phyloP scores from a whole-genome alignment of 2,888 invertebrate species.

The Kuschelorhynchus macadamiae region DNA sequence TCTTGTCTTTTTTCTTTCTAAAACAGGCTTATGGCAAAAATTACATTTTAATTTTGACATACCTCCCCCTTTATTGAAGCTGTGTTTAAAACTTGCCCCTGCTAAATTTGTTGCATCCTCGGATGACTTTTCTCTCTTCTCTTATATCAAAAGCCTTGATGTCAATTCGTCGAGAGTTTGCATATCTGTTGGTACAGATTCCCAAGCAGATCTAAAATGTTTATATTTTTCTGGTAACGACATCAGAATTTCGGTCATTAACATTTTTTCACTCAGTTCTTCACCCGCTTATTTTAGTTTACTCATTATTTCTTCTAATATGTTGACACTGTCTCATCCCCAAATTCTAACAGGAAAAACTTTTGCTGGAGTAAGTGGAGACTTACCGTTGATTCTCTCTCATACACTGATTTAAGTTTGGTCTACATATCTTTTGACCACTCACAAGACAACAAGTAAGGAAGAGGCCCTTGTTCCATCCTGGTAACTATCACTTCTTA shows the following conservation, averaged over 20 bases:
- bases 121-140: not conserved
- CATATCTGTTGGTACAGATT: conserved; percentile 10
- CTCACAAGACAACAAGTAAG: conserved; percentile 48
- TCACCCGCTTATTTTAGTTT: conserved; percentile 47
- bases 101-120: not conserved
- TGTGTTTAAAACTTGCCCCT: too few relatives aligned
- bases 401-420: conserved; percentile 50
- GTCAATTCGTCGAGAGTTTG: conserved; percentile 10
- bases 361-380: conserved; percentile 26
- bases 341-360: conserved; percentile 22
- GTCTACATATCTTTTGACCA: conserved; percentile 50
- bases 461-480: conserved; percentile 49
- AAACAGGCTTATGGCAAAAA: too few relatives aligned
- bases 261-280: conserved; percentile 22
- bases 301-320: conserved; percentile 48
- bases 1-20: too few relatives aligned
- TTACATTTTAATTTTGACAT: too few relatives aligned
- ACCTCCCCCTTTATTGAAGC: too few relatives aligned
- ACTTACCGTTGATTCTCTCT: conserved; percentile 22
- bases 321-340: not conserved
- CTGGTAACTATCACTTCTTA: conserved; percentile 52
- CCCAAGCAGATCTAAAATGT: conserved; percentile 30
- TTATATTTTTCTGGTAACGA: conserved; percentile 17
- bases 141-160: conserved; percentile 26
- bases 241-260: conserved; percentile 20